Base-by-base conservation (phyloP, 2,888 invertebrate species). In the Tineola bisselliella region DNA sequence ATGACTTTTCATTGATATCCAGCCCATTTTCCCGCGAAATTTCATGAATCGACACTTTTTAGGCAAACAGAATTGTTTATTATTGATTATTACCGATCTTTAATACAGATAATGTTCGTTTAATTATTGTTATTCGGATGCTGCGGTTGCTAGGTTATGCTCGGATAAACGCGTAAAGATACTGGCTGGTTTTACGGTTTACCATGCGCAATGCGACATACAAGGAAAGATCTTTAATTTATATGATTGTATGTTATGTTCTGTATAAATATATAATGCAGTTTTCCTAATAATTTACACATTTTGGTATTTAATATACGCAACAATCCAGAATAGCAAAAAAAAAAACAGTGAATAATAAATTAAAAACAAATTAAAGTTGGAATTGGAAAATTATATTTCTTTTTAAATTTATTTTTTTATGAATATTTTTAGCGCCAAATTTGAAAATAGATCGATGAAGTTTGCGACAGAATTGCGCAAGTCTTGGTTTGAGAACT, bases 1-100 rank as follows among this genome's bases (percentile, higher is more conserved):
- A 74, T 87, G 86, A 76, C 84, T 86, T 73, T 87, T 87, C 83
- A 87, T 86, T 13, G 86, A 86, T 67, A 87, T 84, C 87, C 87
- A 87, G 62, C 87, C 87, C 87, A 87, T 87, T 68, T 74, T 84
- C 44, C 73, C 77, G 66, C 80, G 71, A 66, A 72, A 79, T 67
- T 75, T 79, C 61, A 77, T 69, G 52, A 12, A 19, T 6, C 10
- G 15, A 25, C 43, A 52, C 11, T 44, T n/a, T 44, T 2, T 52
- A 15, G 5, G 13, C 15, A 11, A 11, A 11, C 4, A 18, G 11
- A 30, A 18, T 18, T 25, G 25, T 19, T 19, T 25, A 25, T 25
- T 25, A 25, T 25, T 25, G 25, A 25, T n/a, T n/a, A 52, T 52
- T 52, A 56, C 19, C 48, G 15, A 48, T 48, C 15, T 56, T 6